A percentile compares a stretch with the other conserved stretches of the same genome.
Conservation (phyloP, 2,888 invertebrate genomes). For the Theodoxus fluviatilis region DNA sequence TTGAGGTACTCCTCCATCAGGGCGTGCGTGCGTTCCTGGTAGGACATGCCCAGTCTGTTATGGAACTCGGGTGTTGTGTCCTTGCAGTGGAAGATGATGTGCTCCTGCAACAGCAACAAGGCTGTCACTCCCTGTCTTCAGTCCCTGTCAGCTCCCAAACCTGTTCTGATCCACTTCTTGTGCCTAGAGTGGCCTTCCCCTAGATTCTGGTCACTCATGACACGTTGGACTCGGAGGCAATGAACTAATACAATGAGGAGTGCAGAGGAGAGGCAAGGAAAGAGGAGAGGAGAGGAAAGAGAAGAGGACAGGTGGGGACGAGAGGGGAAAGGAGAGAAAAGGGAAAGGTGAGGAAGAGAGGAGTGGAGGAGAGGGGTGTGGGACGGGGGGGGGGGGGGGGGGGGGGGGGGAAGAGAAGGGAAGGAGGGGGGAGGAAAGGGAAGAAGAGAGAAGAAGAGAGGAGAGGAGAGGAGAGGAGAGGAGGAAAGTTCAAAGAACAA, state of each 20-base stretch:
- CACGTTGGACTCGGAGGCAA: too few species aligned
- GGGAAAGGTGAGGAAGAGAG: neutral
- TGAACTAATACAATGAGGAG: too few species aligned
- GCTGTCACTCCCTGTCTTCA: neutral
- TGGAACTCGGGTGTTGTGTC: constrained; percentile 87
- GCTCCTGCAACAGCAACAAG: constrained; percentile 71
- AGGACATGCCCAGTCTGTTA: constrained; percentile 87
- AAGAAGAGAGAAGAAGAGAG: neutral
- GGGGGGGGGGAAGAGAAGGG: neutral
- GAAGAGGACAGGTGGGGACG: too few species aligned
- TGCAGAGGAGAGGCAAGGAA: too few species aligned
- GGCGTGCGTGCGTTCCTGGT: constrained; percentile 75
- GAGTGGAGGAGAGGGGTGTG: neutral
- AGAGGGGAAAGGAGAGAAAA: too few species aligned
- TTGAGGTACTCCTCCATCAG: constrained; percentile 65
- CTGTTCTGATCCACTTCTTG: too few species aligned
- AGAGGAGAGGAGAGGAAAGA: constrained; percentile 1
- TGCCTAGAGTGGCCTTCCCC: too few species aligned
- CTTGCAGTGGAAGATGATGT: constrained; percentile 88
- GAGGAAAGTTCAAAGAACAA: too few species aligned
- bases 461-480: constrained; percentile 7
- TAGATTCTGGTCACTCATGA: too few species aligned
- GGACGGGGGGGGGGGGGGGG: neutral
- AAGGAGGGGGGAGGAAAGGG: neutral
- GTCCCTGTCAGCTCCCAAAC: too few species aligned